Evolutionary conservation across 2,888 invertebrate genomes (phyloP).

Genomic region (Tenthredo scrophulariae): DNA sequence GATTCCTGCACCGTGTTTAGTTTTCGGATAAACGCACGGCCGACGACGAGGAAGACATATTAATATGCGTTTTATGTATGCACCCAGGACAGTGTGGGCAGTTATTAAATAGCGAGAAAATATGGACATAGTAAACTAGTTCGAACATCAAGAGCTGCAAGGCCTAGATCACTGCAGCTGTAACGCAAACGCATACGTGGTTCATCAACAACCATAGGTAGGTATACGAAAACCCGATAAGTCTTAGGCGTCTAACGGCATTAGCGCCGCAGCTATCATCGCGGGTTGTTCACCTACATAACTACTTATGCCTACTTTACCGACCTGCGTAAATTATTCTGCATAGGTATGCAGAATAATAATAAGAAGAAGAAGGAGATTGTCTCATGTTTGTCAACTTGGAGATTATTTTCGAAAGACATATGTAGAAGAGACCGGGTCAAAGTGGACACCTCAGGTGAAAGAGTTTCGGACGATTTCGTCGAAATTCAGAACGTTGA

Average conservation of each 20-base stretch:
- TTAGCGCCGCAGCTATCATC: neutral
- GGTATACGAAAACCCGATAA: slow-evolving; percentile 25
- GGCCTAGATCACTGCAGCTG: slow-evolving; percentile 3
- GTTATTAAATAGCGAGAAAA: slow-evolving; percentile 31
- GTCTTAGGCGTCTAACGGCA: slow-evolving; percentile 40
- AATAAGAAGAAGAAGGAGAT: neutral
- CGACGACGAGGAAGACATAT: neutral
- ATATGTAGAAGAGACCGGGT: no score
- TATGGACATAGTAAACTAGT: neutral
- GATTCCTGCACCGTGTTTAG: neutral
- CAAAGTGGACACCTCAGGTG: no score
- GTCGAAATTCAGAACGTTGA: no score
- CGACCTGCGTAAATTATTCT: neutral
- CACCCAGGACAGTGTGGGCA: no score
- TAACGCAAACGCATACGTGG: neutral
- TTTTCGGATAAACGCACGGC: neutral
- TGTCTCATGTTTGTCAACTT: neutral
- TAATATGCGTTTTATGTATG: neutral
- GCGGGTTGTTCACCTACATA: slow-evolving; percentile 32
- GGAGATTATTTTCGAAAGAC: neutral
- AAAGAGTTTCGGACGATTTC: no score
- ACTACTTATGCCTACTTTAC: neutral
- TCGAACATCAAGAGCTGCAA: neutral
- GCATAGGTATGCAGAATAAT: no score
- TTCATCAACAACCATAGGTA: neutral